Conservation (phyloP, 2,797 vertebrate species). For the Crypturellus tataupa region DNA sequence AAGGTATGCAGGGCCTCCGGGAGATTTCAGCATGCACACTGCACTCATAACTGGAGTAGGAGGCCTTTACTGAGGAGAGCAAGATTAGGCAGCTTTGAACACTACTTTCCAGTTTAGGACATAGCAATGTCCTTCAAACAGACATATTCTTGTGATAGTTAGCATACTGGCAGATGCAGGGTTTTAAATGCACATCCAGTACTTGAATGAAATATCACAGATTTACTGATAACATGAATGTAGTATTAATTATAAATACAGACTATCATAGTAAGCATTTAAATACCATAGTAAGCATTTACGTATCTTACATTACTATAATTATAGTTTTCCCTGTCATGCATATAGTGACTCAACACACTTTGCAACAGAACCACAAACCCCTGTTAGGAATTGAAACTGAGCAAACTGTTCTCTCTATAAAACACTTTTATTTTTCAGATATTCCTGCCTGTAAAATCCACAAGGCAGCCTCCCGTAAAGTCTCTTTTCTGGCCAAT, state of each 20-base stretch:
- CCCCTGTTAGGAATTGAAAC: neutral
- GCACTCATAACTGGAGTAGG: neutral
- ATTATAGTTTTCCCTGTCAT: neutral
- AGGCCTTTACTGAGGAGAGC: neutral
- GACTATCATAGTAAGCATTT: neutral
- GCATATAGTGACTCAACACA: neutral
- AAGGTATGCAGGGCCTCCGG: neutral
- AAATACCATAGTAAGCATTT: neutral
- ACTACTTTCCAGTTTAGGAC: neutral
- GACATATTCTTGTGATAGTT: neutral
- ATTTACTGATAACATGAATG: neutral
- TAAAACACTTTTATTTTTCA: neutral
- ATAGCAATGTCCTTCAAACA: neutral
- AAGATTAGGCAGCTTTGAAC: neutral
- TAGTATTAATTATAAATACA: neutral
- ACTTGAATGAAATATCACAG: neutral
- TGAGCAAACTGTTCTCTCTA: neutral
- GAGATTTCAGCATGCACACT: fast-evolving
- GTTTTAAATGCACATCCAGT: neutral
- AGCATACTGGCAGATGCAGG: neutral
- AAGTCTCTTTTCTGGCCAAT: neutral
- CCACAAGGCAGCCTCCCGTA: neutral
- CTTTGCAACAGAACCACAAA: constrained; percentile 8
- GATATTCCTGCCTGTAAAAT: neutral
- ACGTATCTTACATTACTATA: neutral